Base-by-base conservation (phyloP, 2,888 invertebrate genomes). In the Muscina levida region DNA sequence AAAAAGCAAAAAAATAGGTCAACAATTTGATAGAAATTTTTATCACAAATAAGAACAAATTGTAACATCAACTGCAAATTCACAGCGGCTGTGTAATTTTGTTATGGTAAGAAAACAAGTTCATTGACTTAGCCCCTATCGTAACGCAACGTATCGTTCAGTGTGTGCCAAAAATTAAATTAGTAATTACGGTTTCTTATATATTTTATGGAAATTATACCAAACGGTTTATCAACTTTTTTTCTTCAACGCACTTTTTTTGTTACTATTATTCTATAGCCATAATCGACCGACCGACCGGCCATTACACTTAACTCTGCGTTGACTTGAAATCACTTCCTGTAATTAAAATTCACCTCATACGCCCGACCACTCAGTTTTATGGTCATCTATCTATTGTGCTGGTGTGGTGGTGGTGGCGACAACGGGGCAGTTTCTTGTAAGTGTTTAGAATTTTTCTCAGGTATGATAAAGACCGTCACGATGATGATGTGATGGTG, bases 311-410 rank as follows among this genome's bases (percentile, higher is more conserved):
- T 31, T 51, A 70, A 13, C 44, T 48, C 5, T 51, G 39, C 57
- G n/a, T 65, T 62, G 65, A 75, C 68, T 70, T 73, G 26, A 59
- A 72, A 68, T 68, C 77, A 77, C 68, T 81, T 81, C 81, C 81
- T 68, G 81, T 77, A 48, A 77, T 81, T 81, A 72, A 81, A 75
- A 81, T 81, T 81, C 81, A 74, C 11, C 39, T 39, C 77, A 67
- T 77, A 44, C 37, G 22, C 31, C 22, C 5, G 15, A 39, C 17
- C 4, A 1, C 31, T 15, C 19, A 19, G 17, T 37, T 37, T 42
- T 59, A n/a, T n/a, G n/a, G n/a, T n/a, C n/a, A n/a, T n/a, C n/a
- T n/a, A n/a, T n/a, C n/a, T n/a, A n/a, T n/a, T n/a, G n/a, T n/a
- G n/a, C n/a, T n/a, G n/a, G n/a, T n/a, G n/a, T n/a, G n/a, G n/a